Evolutionary conservation across 2,888 invertebrate species (phyloP).

Genomic region (Marronus borbonicus): DNA sequence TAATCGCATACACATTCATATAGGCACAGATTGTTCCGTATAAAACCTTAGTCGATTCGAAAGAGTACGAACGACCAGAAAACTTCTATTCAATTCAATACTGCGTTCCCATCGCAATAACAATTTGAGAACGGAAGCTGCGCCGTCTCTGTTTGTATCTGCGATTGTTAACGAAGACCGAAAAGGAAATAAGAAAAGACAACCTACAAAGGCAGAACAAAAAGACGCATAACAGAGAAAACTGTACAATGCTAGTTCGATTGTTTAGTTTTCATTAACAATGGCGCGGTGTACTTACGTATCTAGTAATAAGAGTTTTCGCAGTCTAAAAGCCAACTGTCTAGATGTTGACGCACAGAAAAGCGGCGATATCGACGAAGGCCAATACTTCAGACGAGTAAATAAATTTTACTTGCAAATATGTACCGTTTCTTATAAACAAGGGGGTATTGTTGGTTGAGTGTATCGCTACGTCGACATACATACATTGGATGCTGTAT

Average conservation of each 20-base stretch:
- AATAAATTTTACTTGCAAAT: no score
- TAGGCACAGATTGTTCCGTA: constrained; percentile 2
- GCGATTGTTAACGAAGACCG: constrained; percentile 33
- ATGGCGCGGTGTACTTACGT: background rate
- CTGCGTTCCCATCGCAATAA: constrained; percentile 36
- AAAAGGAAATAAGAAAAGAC: constrained; percentile 9
- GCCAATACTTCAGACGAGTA: background rate
- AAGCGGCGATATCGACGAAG: background rate
- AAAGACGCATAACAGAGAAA: background rate
- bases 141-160: constrained; percentile 38
- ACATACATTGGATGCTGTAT: no score
- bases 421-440: no score
- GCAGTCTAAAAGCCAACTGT: background rate
- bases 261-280: constrained; percentile 29
- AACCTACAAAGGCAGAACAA: constrained; percentile 8
- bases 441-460: no score
- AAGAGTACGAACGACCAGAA: background rate
- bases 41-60: background rate
- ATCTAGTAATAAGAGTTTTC: constrained; percentile 14
- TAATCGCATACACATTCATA: background rate
- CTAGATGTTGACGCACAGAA: background rate
- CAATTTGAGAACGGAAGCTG: constrained; percentile 35
- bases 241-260: constrained; percentile 9
- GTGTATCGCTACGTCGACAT: no score
- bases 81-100: constrained; percentile 35